Base-by-base conservation (phyloP, 2,113 vertebrate genomes). In the Accipiter cooperii region DNA sequence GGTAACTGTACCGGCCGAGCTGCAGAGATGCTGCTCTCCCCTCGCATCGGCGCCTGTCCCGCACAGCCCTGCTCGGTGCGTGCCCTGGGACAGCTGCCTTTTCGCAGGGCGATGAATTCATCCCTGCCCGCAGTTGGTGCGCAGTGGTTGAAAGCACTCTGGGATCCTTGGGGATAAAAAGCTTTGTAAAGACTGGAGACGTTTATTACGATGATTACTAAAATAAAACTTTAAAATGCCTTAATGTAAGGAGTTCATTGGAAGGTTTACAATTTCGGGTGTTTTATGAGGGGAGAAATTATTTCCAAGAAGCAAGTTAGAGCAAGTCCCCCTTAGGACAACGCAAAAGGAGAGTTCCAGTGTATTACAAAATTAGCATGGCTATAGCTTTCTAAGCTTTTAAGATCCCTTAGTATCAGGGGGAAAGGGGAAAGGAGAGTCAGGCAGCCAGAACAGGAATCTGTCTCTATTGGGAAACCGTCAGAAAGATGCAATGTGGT, bases 391-490 rank as follows among this genome's bases (percentile, higher is more conserved):
- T 89, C 52, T 93, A 60, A 92, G 80, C 47, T 51, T 86, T 68
- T 75, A 71, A 90, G 69, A 89, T 57, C 65, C 40, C 24, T 76
- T 44, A 8, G 7, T 89, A 91, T 92, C 55, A 83, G 15, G 89
- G 88, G 69, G 47, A 94, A 91, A 94, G 85, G 79, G 89, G 74
- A 96, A 90, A 71, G 61, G 77, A 94, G 64, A 78, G 17, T 64
- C 60, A 84, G 69, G 44, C 95, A 81, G 96, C 63, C 92, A 96
- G 86, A 89, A 57, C 13, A 80, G 68, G 94, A 94, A 92, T 96
- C 54, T 90, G 28, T 81, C 75, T 92, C 55, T 95, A 9, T 87
- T 97, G 69, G 84, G 92, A 95, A 97, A 91, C 80, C 18, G 24
- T 47, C 64, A 87, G 61, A 93, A 89, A 92, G 94, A 89, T 71